Base-by-base conservation (phyloP, 2,797 vertebrate genomes). In the Sebastes goodei region DNA sequence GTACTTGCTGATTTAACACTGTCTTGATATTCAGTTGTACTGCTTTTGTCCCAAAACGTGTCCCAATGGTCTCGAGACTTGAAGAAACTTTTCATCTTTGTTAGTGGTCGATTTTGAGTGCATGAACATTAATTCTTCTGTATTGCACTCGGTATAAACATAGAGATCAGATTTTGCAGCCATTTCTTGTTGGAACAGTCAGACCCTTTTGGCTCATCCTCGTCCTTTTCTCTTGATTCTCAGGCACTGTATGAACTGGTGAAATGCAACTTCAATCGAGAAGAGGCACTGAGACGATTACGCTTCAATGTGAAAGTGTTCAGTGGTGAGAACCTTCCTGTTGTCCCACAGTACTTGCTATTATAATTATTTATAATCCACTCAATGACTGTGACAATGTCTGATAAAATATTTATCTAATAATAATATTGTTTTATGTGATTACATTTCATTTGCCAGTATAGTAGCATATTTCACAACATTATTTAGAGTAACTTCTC, bases 241-340 rank as follows among this genome's bases (percentile, higher is more conserved):
- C 83, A 97, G 98, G 98, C 97, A 8, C 95, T 99, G 79, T 99
- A 98, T 8, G 98, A 99, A 89, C 93, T 99, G 83, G 97, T 99
- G 72, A 99, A 98, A 90, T 99, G 98, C 93, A 97, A 96, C 90
- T 99, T 98, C 90, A 97, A 98, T 7, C 93, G 94, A 23, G 98
- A 98, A 70, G 98, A 99, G 87, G 98, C 98, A 0, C 95, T 98
- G 75, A 93, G 97, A 79, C 95, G 98, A 89, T 89, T 99, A 70
- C 90, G 91, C 78, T 99, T 99, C 95, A 99, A 99, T 0, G 97
- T 99, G 83, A 99, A 98, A 92, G 97, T 98, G 64, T 96, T 97
- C 86, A 96, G 95, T 92, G 97, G 98, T 99, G 91, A 97, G 97
- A 52, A 12, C 6, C 6, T 53, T 75, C 32, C 60, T 29, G 20